phyloP scores from a whole-genome alignment of 2,888 invertebrate species.

The Ectropis crepuscularia region DNA sequence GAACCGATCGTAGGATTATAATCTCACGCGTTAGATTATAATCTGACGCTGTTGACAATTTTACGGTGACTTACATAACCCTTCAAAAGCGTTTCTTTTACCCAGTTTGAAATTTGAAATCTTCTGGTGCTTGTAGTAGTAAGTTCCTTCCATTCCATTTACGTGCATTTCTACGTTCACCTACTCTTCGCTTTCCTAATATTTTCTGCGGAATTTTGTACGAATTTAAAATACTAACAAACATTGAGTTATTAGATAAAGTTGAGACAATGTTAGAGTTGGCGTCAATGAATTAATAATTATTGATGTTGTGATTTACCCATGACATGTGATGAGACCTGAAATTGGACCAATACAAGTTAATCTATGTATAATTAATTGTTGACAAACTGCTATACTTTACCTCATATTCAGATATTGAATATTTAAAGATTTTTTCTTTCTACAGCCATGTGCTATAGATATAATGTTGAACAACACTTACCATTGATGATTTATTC shows the following conservation, averaged over 20 bases:
- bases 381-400: conserved; percentile 3
- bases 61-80: no score
- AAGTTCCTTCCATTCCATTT: conserved; percentile 79
- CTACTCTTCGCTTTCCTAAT: conserved; percentile 37
- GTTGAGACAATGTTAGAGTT: conserved; percentile 19
- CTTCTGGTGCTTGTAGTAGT: conserved; percentile 81
- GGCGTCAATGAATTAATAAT: conserved; percentile 10
- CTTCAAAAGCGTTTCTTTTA: conserved; percentile 1
- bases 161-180: conserved; percentile 62
- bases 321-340: conserved; percentile 66
- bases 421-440: conserved; percentile 2
- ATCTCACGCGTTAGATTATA: no score
- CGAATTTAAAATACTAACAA: conserved; percentile 42
- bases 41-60: no score
- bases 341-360: conserved; percentile 67
- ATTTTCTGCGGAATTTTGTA: conserved; percentile 23
- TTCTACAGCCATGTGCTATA: not conserved
- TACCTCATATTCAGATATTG: not conserved
- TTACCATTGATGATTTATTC: not conserved
- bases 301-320: conserved; percentile 58
- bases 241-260: conserved; percentile 20
- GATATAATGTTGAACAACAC: not conserved
- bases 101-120: conserved; percentile 57
- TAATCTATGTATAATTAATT: conserved; percentile 20
- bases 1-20: no score